Percentiles rank a stretch among this genome's conserved stretches.
Conservation (phyloP, 2,888 invertebrate species). For the Melanostoma scalare region DNA sequence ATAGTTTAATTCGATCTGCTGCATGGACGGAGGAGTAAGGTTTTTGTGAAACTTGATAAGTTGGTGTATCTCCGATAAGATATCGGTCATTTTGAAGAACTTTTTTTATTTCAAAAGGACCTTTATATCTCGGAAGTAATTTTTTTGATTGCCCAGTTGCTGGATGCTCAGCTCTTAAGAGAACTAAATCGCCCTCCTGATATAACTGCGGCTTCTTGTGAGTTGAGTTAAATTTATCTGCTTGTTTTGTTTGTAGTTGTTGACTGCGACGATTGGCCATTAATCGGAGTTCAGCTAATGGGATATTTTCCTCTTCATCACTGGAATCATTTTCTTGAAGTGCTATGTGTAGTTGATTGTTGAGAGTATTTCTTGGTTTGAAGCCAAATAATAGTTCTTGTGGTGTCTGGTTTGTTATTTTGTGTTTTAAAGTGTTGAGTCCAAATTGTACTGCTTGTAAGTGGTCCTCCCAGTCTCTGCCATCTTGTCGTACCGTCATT, state of each 20-base stretch:
- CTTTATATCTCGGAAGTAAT: slow-evolving; percentile 43
- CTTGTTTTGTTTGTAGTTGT: neutral
- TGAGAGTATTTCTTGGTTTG: neutral
- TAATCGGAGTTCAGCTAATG: slow-evolving; percentile 1
- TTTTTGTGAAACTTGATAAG: neutral
- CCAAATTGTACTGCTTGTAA: neutral
- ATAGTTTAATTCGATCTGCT: neutral
- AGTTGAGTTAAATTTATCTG: neutral
- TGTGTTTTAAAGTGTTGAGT: neutral
- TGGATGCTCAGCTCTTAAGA: slow-evolving; percentile 7
- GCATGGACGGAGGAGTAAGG: slow-evolving; percentile 26
- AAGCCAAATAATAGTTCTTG: slow-evolving; percentile 3
- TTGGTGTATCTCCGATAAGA: slow-evolving; percentile 57
- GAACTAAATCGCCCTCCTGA: slow-evolving; percentile 4
- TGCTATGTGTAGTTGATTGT: neutral
- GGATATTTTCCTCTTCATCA: slow-evolving; percentile 17
- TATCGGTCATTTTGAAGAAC: slow-evolving; percentile 66
- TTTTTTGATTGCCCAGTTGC: slow-evolving; percentile 36
- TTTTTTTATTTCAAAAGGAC: slow-evolving; percentile 61
- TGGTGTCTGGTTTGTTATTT: slow-evolving; percentile 7
- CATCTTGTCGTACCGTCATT: neutral
- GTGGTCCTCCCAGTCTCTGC: slow-evolving; percentile 10
- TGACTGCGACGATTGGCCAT: neutral
- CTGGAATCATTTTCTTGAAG: neutral
- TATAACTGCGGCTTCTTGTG: slow-evolving; percentile 13